Evolutionary conservation across 2,113 vertebrate genomes (phyloP).

Genomic region (Hippocampus comes): DNA sequence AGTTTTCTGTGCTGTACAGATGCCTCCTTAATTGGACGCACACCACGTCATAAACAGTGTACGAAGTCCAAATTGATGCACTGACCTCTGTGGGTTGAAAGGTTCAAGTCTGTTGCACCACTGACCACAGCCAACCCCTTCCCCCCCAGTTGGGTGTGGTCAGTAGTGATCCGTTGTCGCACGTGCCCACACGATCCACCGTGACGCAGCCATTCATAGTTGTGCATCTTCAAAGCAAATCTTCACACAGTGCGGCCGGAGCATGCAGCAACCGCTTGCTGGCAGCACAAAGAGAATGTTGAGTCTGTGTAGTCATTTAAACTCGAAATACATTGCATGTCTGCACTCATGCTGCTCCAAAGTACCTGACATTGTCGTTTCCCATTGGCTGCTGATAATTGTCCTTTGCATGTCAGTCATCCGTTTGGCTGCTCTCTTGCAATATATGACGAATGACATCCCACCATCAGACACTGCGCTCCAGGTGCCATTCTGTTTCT

Average conservation of each 20-base stretch:
- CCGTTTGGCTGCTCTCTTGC: conserved; percentile 34
- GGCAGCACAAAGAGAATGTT: conserved; percentile 47
- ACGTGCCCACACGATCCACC: conserved; percentile 62
- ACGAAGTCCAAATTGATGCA: conserved; percentile 60
- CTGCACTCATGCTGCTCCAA: conserved; percentile 49
- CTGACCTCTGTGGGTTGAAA: conserved; percentile 73
- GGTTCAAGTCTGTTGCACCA: conserved; percentile 64
- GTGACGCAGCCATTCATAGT: conserved; percentile 48
- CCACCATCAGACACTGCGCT: conserved; percentile 25
- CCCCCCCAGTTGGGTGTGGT: conserved; percentile 48
- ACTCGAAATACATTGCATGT: conserved; percentile 49
- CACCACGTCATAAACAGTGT: conserved; percentile 43
- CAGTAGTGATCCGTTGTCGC: conserved; percentile 54
- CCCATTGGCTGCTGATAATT: conserved; percentile 47
- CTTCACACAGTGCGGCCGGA: conserved; percentile 52
- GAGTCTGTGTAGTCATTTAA: conserved; percentile 36
- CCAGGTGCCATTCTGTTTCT: conserved; percentile 55
- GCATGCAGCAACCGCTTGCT: conserved; percentile 55
- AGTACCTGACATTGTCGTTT: conserved; percentile 41
- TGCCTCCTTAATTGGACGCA: conserved; percentile 60
- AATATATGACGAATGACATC: conserved; percentile 16
- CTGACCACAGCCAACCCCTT: conserved; percentile 52
- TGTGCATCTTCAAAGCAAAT: conserved; percentile 50
- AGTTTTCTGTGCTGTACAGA: conserved; percentile 52
- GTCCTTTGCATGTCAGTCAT: conserved; percentile 61